Percentiles rank a stretch among this genome's conserved stretches.
Conservation (phyloP, 2,797 vertebrate genomes). For the Poliocrania exsul region DNA sequence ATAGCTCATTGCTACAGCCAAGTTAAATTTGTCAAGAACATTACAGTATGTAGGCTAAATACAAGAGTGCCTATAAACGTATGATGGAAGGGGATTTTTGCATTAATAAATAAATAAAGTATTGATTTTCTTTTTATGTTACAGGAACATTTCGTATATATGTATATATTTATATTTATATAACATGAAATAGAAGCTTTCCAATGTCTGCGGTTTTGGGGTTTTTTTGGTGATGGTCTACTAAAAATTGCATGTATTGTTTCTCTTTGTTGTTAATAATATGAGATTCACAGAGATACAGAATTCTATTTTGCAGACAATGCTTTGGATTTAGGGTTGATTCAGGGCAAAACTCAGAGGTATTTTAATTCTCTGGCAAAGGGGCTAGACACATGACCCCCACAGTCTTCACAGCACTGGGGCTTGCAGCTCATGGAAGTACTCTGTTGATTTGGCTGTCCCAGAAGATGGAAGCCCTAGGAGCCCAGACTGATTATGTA, state of each 20-base stretch:
- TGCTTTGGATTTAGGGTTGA: background rate
- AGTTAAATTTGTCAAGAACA: background rate
- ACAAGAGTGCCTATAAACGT: background rate
- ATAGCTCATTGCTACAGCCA: background rate
- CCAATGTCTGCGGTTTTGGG: background rate
- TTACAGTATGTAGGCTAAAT: background rate
- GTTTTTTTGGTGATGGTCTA: background rate
- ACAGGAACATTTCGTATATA: background rate
- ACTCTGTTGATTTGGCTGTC: background rate
- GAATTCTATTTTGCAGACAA: background rate
- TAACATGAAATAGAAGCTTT: background rate
- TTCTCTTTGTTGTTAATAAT: background rate
- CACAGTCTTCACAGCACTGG: rapidly evolving
- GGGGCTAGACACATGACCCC: background rate
- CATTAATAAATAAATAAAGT: too few relatives aligned
- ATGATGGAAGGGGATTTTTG: background rate
- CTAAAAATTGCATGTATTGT: background rate
- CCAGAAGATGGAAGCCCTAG: background rate
- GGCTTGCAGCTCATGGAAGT: rapidly evolving
- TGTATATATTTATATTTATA: background rate
- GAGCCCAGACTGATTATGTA: background rate
- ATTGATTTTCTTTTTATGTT: background rate
- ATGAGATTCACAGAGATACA: background rate
- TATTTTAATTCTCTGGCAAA: background rate
- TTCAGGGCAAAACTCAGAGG: background rate